Percentiles rank a stretch among this genome's conserved stretches.
Evolutionary conservation across 2,888 invertebrate genomes (phyloP).

Genomic region (Peribatodes rhomboidaria): DNA sequence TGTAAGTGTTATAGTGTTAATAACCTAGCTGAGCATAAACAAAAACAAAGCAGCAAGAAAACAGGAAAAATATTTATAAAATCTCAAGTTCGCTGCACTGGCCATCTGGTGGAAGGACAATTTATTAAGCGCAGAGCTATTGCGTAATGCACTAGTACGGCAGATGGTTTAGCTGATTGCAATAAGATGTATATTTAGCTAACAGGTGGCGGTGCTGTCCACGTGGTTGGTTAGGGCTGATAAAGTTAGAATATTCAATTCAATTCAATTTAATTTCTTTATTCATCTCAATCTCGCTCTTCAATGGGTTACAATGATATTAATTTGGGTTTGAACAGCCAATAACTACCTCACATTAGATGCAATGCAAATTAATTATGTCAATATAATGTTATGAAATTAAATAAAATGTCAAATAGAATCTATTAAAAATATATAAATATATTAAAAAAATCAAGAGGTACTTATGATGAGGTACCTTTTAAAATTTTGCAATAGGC

Average conservation of each 20-base stretch:
- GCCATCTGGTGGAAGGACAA: conserved; percentile 77
- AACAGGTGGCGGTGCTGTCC: conserved; percentile 74
- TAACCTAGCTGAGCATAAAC: not conserved
- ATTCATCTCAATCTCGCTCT: too few species aligned
- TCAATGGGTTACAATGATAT: too few species aligned
- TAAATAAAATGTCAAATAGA: too few species aligned
- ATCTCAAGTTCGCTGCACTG: conserved; percentile 68
- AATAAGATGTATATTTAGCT: conserved; percentile 73
- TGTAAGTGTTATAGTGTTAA: not conserved
- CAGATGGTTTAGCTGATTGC: conserved; percentile 83
- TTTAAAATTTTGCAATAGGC: not conserved
- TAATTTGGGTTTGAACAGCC: too few species aligned
- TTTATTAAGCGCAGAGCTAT: conserved; percentile 73
- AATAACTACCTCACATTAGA: too few species aligned
- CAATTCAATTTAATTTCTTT: too few species aligned
- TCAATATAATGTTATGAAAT: too few species aligned
- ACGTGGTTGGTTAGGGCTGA: conserved; percentile 74
- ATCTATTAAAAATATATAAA: too few species aligned
- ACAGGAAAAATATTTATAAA: conserved; percentile 47
- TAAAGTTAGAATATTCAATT: not conserved
- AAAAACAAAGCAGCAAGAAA: conserved; percentile 17
- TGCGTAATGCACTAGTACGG: conserved; percentile 78
- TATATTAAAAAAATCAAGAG: too few species aligned
- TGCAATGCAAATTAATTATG: too few species aligned
- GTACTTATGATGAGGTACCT: not conserved